Percentiles rank a stretch among this genome's conserved stretches.
Evolutionary conservation across 2,888 invertebrate genomes (phyloP).

Genomic region (Cheilosia pagana): DNA sequence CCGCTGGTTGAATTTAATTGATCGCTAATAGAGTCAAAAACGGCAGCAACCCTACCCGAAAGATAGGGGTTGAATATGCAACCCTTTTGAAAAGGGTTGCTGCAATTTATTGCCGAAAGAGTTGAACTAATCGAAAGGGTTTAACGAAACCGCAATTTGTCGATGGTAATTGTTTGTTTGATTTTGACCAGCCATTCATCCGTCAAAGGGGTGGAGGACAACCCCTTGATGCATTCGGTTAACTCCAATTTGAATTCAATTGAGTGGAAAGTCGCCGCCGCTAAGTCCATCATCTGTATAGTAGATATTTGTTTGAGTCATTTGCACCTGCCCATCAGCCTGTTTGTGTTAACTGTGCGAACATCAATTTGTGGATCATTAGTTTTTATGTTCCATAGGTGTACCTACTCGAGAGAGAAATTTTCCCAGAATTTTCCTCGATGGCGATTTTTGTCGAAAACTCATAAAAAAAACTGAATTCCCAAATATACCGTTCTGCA

Average conservation of each 20-base stretch:
- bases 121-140: slow-evolving; percentile 47
- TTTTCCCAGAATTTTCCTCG: slow-evolving; percentile 47
- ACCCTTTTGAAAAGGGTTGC: slow-evolving; percentile 52
- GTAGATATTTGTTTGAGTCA: slow-evolving; percentile 27
- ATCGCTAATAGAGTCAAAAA: slow-evolving; percentile 62
- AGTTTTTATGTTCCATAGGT: slow-evolving; percentile 58
- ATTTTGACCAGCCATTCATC: slow-evolving; percentile 45
- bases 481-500: slow-evolving; percentile 64
- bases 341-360: slow-evolving; percentile 35
- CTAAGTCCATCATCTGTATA: slow-evolving; percentile 31
- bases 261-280: slow-evolving; percentile 71
- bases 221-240: slow-evolving; percentile 11
- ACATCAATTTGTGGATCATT: slow-evolving; percentile 74
- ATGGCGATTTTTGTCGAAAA: slow-evolving; percentile 58
- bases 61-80: slow-evolving; percentile 26
- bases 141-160: slow-evolving; percentile 12
- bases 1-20: slow-evolving; percentile 60
- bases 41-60: slow-evolving; percentile 41
- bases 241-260: slow-evolving; percentile 51
- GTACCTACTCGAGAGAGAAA: slow-evolving; percentile 19
- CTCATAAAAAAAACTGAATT: slow-evolving; percentile 53
- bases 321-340: slow-evolving; percentile 60
- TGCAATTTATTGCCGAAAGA: neutral
- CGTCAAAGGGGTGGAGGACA: slow-evolving; percentile 13
- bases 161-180: slow-evolving; percentile 37